Conservation (phyloP, 1,140 invertebrate species). For the Psilanteris sp. region DNA sequence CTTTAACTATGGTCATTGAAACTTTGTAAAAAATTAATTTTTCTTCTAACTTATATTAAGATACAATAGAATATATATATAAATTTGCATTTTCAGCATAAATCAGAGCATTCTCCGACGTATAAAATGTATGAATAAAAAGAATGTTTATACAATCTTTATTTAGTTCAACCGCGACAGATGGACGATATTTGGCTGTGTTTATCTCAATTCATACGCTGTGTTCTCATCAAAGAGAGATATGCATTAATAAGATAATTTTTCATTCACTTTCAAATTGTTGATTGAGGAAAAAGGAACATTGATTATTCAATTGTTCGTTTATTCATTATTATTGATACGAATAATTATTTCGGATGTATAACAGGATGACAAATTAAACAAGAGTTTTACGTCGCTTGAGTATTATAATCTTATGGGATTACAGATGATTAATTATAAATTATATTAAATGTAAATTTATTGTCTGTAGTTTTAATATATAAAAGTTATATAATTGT, state of each 20-base stretch:
- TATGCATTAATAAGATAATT: constrained; percentile 32
- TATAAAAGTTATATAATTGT: too few species aligned
- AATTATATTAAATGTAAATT: constrained; percentile 10
- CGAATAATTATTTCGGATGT: constrained; percentile 4
- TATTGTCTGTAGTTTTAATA: constrained; percentile 36
- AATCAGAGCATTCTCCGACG: constrained; percentile 56
- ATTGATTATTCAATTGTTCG: constrained; percentile 10
- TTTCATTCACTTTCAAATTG: constrained; percentile 24
- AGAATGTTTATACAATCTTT: constrained; percentile 49
- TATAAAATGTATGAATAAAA: constrained; percentile 47
- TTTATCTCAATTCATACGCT: constrained; percentile 19
- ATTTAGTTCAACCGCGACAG: constrained; percentile 40
- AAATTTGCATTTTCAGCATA: too few species aligned
- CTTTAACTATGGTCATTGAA: too few species aligned
- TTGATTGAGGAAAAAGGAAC: constrained; percentile 14
- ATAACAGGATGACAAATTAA: constrained; percentile 11
- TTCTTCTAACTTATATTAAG: too few species aligned
- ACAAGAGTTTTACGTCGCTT: not conserved
- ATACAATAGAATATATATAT: too few species aligned
- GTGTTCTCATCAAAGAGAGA: constrained; percentile 15
- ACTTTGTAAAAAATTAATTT: too few species aligned
- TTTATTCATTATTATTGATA: constrained; percentile 2
- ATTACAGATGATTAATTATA: too few species aligned
- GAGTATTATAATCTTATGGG: not conserved
- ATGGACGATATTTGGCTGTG: constrained; percentile 37